Percentiles rank a stretch among this genome's conserved stretches.
Evolutionary conservation across 2,113 vertebrate species (phyloP).

Genomic region (Elachura formosa): DNA sequence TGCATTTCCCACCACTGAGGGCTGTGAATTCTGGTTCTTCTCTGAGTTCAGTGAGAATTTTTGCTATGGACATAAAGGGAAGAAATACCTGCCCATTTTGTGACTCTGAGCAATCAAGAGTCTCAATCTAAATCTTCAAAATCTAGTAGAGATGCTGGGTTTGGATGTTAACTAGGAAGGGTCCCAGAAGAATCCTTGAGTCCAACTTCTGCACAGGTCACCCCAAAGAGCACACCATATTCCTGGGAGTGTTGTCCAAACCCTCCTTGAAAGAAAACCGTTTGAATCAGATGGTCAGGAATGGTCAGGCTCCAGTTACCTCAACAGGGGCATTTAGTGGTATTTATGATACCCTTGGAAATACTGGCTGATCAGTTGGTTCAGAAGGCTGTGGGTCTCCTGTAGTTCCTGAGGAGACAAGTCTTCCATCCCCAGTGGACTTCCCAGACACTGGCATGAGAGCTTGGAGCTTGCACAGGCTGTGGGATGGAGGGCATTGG

Average conservation of each 20-base stretch:
- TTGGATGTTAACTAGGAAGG: background rate
- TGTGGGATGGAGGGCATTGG: background rate
- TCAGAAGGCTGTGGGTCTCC: background rate
- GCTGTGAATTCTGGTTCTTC: background rate
- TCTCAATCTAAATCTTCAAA: background rate
- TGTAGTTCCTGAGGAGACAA: background rate
- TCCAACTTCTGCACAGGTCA: background rate
- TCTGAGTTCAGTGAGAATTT: background rate
- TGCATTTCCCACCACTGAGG: accelerated
- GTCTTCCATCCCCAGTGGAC: background rate
- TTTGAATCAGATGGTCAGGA: background rate
- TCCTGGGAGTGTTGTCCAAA: background rate
- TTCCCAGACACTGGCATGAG: background rate
- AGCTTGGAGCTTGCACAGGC: background rate
- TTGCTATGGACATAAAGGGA: background rate
- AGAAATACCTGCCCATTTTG: background rate
- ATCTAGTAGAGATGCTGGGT: background rate
- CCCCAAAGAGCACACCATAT: background rate
- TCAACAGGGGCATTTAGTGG: background rate
- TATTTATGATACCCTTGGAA: background rate
- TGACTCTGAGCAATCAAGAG: background rate
- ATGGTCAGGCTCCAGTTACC: background rate
- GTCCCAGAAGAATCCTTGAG: accelerated
- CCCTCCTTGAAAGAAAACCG: accelerated
- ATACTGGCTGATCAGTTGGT: background rate